Conservation (phyloP, 2,797 vertebrate species). For the Trachurus trachurus region DNA sequence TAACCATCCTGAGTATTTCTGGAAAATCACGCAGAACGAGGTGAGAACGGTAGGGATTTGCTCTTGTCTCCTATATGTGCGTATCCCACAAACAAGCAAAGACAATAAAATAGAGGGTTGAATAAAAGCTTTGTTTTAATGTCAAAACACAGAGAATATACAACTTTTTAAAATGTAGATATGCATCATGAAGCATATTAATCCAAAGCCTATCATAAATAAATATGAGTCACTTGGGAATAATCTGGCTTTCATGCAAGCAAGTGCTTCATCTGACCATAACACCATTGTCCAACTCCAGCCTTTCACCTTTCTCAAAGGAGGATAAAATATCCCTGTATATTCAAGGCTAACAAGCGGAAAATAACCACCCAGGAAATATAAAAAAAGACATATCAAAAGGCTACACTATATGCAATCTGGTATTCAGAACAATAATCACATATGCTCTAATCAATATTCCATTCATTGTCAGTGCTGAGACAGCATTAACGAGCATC, state of each 20-base stretch:
- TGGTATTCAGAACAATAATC: conserved; percentile 30
- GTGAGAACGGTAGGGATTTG: not conserved
- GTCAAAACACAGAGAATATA: conserved; percentile 24
- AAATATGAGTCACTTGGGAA: conserved; percentile 35
- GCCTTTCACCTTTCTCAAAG: not conserved
- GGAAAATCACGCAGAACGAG: not conserved
- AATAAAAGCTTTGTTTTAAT: conserved; percentile 40
- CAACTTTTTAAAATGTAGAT: conserved; percentile 17
- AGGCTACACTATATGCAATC: conserved; percentile 27
- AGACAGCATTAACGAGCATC: conserved; percentile 17
- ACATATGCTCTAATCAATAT: conserved; percentile 29
- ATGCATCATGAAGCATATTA: conserved; percentile 32
- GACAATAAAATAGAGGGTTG: conserved; percentile 13
- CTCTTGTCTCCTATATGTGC: too few relatives aligned
- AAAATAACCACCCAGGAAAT: conserved; percentile 4
- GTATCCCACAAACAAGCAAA: conserved; percentile 2
- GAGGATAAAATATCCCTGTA: conserved; percentile 6
- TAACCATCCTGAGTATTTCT: conserved; percentile 1
- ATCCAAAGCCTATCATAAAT: conserved; percentile 31
- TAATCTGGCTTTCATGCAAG: conserved; percentile 1
- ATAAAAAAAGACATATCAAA: conserved; percentile 14
- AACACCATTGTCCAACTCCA: not conserved
- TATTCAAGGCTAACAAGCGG: conserved; percentile 20
- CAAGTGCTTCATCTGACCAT: not conserved
- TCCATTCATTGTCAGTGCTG: conserved; percentile 19